Conservation (phyloP, 2,113 vertebrate species). For the Pterocles burchelli region DNA sequence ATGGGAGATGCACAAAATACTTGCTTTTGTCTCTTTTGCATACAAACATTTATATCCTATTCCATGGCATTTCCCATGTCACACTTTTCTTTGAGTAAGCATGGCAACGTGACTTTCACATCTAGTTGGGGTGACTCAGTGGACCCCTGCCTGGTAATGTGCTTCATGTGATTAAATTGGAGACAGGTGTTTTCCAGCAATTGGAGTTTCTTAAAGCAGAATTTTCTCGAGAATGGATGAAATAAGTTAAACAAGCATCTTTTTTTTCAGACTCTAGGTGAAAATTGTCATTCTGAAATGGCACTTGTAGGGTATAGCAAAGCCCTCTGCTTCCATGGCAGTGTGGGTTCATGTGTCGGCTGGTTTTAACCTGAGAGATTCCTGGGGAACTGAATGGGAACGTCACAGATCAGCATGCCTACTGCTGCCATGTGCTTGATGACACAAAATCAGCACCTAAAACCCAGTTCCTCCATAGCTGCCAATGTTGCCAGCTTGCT, state of each 20-base stretch:
- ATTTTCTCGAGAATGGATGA: neutral
- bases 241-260: neutral
- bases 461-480: neutral
- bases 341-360: neutral
- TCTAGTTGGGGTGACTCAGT: neutral
- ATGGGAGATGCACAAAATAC: neutral
- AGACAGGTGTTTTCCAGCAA: neutral
- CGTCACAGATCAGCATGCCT: neutral
- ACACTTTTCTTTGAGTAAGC: neutral
- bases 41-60: neutral
- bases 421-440: neutral
- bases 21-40: neutral
- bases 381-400: neutral
- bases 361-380: neutral
- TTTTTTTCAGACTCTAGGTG: slow-evolving; percentile 2
- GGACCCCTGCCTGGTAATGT: neutral
- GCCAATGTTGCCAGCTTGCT: neutral
- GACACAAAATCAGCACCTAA: neutral
- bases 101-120: neutral
- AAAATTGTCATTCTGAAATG: slow-evolving; percentile 6
- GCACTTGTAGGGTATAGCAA: neutral
- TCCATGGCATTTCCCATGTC: neutral
- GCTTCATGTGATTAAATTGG: slow-evolving; percentile 25
- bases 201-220: neutral
- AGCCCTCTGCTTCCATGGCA: neutral